Evolutionary conservation across 2,113 vertebrate genomes (phyloP), one percentile per base, ranked within the genome.

Genomic region (Balaeniceps rex): DNA sequence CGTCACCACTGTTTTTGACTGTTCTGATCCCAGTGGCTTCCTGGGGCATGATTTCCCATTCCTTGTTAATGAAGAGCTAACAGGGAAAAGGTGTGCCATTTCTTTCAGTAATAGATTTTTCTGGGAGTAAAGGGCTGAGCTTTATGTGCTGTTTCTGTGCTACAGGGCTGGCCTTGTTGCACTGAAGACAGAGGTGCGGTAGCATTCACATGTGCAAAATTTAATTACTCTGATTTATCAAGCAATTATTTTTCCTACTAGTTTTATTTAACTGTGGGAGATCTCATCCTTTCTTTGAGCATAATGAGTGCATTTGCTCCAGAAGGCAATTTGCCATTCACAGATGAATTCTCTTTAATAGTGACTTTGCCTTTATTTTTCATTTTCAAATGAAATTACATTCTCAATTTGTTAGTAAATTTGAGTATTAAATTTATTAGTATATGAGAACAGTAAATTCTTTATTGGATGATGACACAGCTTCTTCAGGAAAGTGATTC

Each of bases 221-320:
- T 52, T 95, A 96, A 96, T 96, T 93, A 93, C 71, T 82, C 71
- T 91, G 87, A 94, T 97, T 94, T 94, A 97, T 96, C 94, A 94
- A 96, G 83, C 83, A 95, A 92, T 93, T 91, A 86, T 91, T 95
- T 93, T 96, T 92, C 64, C 66, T 95, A 70, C 76, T 96, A 83
- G 82, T 97, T 95, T 95, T 89, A 82, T 66, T 94, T 93, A 94
- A 89, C 85, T 93, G 89, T 84, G 55, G 68, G 88, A 88, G 89
- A 94, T 92, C 75, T 83, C 70, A 93, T 96, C 40, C 58, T 93
- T 96, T 95, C 89, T 87, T 93, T 94, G 72, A 96, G 61, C 6
- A 0, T 96, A 96, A 91, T 90, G 85, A 95, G 93, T 94, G 72
- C 77, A 77, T 95, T 96, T 97, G 89, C 87, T 94, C 65, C 87